A percentile compares a stretch with the other conserved stretches of the same genome.
These are phyloP conservation scores for Margarornis squamiger DNA, from an alignment of 2,797 vertebrate species.

Conservation along the genomic window DNA sequence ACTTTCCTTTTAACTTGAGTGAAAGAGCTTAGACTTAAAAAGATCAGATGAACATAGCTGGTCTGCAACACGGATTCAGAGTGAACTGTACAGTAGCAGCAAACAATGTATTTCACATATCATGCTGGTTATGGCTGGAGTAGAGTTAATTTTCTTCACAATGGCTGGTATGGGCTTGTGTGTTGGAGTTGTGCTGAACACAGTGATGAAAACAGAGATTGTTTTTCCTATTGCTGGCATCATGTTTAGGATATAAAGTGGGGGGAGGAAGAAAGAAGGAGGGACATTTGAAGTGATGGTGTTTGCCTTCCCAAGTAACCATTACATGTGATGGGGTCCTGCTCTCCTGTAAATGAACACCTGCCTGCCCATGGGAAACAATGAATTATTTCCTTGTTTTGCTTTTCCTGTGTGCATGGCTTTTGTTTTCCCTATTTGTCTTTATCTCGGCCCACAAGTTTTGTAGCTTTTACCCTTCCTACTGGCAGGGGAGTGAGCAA, in stretches of 20 bases:
- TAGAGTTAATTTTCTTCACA: not conserved
- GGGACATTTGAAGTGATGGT: not conserved
- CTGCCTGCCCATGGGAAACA: not conserved
- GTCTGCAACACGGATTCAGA: not conserved
- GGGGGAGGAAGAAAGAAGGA: not conserved
- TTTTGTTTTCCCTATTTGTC: not conserved
- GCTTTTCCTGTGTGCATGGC: not conserved
- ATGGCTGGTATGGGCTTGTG: not conserved
- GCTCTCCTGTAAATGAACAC: not conserved
- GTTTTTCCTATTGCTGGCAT: not conserved
- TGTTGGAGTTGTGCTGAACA: not conserved
- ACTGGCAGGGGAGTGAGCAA: rapidly evolving
- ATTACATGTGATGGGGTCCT: rapidly evolving
- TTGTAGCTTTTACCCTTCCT: not conserved
- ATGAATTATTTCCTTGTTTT: not conserved
- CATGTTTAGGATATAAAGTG: too few species aligned
- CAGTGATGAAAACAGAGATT: not conserved
- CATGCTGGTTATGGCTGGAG: not conserved
- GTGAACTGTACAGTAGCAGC: not conserved
- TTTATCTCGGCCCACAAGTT: rapidly evolving
- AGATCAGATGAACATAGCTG: not conserved
- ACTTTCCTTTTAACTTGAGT: not conserved
- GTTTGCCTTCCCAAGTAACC: not conserved
- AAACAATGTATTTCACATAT: not conserved
- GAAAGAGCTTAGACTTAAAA: not conserved